Percentiles rank a stretch among this genome's conserved stretches.
These are phyloP conservation scores for Carapus acus DNA, from an alignment of 2,797 vertebrate species.

Conservation along the genomic window DNA sequence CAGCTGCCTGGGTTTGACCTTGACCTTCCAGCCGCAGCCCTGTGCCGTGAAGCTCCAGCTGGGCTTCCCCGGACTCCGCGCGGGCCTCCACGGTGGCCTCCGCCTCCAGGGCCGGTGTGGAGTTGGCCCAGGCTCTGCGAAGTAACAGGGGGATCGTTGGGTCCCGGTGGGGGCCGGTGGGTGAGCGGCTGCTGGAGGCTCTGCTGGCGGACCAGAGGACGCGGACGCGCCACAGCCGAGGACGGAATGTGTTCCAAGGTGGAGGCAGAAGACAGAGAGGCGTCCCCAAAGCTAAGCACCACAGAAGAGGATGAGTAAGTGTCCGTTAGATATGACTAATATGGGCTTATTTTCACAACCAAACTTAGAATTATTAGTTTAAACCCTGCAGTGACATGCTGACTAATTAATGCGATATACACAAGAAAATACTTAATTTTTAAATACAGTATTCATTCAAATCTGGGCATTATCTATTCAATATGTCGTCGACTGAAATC, in stretches of 20 bases:
- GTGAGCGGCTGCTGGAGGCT: conserved; percentile 97
- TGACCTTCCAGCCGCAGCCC: conserved; percentile 79
- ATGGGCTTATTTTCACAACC: conserved; percentile 1
- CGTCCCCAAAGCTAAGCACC: conserved; percentile 60
- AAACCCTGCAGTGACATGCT: conserved; percentile 6
- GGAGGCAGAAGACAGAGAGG: conserved; percentile 88
- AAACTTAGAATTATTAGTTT: no score
- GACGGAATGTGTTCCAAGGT: conserved; percentile 98
- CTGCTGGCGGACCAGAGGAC: conserved; percentile 94
- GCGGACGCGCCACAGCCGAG: conserved; percentile 85
- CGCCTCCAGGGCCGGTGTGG: conserved; percentile 82
- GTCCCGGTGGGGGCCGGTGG: conserved; percentile 88
- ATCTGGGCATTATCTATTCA: no score
- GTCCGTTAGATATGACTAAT: conserved; percentile 11
- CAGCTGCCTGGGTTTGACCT: conserved; percentile 96
- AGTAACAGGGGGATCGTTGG: conserved; percentile 90
- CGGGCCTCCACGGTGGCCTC: conserved; percentile 79
- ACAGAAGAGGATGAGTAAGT: conserved; percentile 26
- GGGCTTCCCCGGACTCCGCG: conserved; percentile 86
- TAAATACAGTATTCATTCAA: no score
- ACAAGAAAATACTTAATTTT: no score
- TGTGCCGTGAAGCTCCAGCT: conserved; percentile 81
- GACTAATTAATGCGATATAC: conserved; percentile 25
- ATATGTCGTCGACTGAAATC: no score
- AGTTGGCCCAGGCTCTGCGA: conserved; percentile 97